Conservation (phyloP, 2,797 vertebrate genomes). For the Sternotherus odoratus region DNA sequence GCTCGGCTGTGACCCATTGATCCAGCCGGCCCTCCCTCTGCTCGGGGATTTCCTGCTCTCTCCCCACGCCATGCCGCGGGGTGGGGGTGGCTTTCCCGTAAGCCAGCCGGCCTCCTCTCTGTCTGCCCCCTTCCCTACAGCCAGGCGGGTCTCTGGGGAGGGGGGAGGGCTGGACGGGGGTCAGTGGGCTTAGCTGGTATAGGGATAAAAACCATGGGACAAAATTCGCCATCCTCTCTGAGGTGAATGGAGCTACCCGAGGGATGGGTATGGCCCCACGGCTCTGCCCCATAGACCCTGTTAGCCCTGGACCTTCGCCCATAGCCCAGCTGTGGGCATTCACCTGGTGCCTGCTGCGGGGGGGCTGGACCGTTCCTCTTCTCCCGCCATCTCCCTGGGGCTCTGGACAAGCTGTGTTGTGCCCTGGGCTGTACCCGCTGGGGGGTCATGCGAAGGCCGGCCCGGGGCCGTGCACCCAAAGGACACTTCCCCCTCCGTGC, state of each 20-base stretch:
- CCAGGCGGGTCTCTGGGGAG: background rate
- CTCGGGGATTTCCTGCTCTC: background rate
- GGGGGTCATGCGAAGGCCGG: too few species aligned
- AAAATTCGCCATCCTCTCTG: background rate
- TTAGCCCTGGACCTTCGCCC: too few species aligned
- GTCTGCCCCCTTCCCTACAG: background rate
- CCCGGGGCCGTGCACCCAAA: too few species aligned
- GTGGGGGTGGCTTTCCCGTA: background rate
- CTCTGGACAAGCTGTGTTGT: too few species aligned
- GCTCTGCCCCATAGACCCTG: too few species aligned
- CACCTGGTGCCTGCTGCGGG: too few species aligned
- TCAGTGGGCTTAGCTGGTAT: background rate
- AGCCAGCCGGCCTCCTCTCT: background rate
- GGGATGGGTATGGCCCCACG: background rate
- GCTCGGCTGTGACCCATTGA: background rate
- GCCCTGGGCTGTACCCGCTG: too few species aligned
- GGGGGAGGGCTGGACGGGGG: background rate
- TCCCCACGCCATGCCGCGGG: background rate
- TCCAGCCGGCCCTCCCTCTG: background rate
- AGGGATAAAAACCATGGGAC: background rate
- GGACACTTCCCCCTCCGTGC: too few species aligned
- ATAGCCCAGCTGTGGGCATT: background rate
- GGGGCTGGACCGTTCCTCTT: background rate
- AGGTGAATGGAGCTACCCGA: too few species aligned
- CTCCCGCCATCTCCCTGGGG: too few species aligned